Evolutionary conservation across 1,140 invertebrate species (phyloP), one percentile per base, ranked within the genome.

Genomic region (Xylocopa sonorina): DNA sequence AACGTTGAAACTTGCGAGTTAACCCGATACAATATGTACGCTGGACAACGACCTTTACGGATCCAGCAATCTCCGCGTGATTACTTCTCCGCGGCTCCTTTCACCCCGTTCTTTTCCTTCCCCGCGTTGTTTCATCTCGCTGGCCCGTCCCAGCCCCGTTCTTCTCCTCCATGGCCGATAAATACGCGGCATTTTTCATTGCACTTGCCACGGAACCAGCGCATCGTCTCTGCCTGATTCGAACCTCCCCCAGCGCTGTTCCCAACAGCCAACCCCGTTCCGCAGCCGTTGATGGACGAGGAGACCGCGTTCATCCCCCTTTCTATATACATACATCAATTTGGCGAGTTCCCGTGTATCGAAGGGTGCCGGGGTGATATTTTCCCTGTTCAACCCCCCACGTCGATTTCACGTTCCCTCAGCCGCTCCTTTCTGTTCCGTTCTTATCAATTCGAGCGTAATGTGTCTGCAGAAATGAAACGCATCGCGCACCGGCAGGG

Each of bases 281-380:
- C 53, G 29, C 64, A n/a, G 34, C 21, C 41, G 63, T 77, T 85
- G 69, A 85, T 72, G 78, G 68, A 81, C 68, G 38, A 81, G 63
- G 67, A 81, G 53, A n/a, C 68, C 53, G 51, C 41, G 21, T 24
- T 50, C 81, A 68, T 58, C 74, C 68, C 74, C 46, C 62, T 75
- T 68, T 55, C n/a, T n/a, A n/a, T n/a, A n/a, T 48, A 78, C 82
- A 81, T 84, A 68, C 82, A 84, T 84, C 80, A 84, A 83, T 80
- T 75, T 84, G 63, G 78, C 80, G 74, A 74, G 71, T 84, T 78
- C 64, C 69, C 80, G 66, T 38, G 57, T 63, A 81, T 78, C 74
- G 69, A 68, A 69, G 69, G 64, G 69, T 32, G 50, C 21, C n/a
- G 16, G 38, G 66, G 58, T 43, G 76, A 71, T 69, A 58, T 67